Evolutionary conservation across 92 coral and sea anemone genomes (phyloP).

Genomic region (Muricea muricata): DNA sequence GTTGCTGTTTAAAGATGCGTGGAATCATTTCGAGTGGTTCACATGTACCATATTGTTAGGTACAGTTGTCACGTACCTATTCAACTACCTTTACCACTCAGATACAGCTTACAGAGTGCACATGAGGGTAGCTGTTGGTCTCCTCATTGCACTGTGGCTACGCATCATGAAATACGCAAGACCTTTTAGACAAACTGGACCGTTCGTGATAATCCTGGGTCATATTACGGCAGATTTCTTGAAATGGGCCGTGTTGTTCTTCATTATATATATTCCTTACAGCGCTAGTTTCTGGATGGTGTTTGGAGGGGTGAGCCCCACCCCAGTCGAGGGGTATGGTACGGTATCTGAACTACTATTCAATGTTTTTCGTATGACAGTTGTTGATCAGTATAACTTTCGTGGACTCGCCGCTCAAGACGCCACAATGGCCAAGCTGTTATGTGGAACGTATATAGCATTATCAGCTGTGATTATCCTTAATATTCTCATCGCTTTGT

Average conservation of each 20-base stretch:
- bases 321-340: constrained; percentile 71
- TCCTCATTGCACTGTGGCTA: constrained; percentile 76
- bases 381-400: constrained; percentile 70
- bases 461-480: constrained; percentile 74
- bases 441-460: constrained; percentile 74
- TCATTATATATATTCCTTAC: constrained; percentile 78
- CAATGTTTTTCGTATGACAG: constrained; percentile 69
- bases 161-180: constrained; percentile 80
- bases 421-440: constrained; percentile 74
- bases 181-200: constrained; percentile 81
- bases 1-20: constrained; percentile 73
- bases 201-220: constrained; percentile 81
- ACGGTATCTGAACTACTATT: constrained; percentile 55
- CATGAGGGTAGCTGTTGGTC: constrained; percentile 62
- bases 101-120: constrained; percentile 39
- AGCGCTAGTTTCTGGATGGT: constrained; percentile 84
- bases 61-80: constrained; percentile 63
- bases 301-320: constrained; percentile 72
- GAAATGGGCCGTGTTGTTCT: constrained; percentile 77
- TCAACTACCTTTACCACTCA: constrained; percentile 49
- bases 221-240: constrained; percentile 72
- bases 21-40: constrained; percentile 84
- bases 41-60: constrained; percentile 72
- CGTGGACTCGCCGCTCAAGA: constrained; percentile 57
- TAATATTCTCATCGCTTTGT: constrained; percentile 78